Conservation (phyloP, 2,797 vertebrate genomes). For the Sebastes elongatus region DNA sequence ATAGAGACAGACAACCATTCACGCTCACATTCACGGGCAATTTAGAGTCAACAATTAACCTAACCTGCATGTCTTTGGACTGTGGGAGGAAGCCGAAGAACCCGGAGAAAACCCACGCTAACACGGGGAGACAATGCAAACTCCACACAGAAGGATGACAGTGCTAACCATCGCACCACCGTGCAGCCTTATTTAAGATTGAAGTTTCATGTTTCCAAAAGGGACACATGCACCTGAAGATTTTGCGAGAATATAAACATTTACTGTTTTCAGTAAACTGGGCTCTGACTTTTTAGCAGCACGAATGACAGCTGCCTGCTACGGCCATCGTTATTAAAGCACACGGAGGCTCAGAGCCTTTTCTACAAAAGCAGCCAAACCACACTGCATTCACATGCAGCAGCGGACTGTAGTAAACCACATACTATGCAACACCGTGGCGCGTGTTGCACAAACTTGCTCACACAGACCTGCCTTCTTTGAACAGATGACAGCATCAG, state of each 20-base stretch:
- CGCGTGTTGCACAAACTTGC: conserved; percentile 2
- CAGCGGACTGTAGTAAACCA: neutral
- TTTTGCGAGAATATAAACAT: neutral
- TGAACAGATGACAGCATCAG: conserved; percentile 66
- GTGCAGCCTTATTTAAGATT: neutral
- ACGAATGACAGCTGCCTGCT: neutral
- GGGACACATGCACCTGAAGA: neutral
- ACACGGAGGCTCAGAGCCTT: neutral
- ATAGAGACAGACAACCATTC: too few relatives aligned
- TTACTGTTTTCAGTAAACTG: neutral
- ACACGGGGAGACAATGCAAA: too few relatives aligned
- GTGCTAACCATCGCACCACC: too few relatives aligned
- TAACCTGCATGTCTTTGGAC: too few relatives aligned
- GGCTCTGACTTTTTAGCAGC: neutral
- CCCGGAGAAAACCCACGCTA: too few relatives aligned
- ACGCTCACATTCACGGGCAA: too few relatives aligned
- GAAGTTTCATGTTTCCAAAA: neutral
- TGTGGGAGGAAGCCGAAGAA: too few relatives aligned
- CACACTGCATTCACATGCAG: neutral
- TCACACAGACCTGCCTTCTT: conserved; percentile 13
- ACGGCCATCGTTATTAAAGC: neutral
- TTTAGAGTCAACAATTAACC: too few relatives aligned
- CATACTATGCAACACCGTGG: neutral
- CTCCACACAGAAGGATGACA: too few relatives aligned
- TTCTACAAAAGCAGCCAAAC: neutral